phyloP scores from a whole-genome alignment of 53 echinoderm and acorn worm genomes.

The Echinometra lucunter region DNA sequence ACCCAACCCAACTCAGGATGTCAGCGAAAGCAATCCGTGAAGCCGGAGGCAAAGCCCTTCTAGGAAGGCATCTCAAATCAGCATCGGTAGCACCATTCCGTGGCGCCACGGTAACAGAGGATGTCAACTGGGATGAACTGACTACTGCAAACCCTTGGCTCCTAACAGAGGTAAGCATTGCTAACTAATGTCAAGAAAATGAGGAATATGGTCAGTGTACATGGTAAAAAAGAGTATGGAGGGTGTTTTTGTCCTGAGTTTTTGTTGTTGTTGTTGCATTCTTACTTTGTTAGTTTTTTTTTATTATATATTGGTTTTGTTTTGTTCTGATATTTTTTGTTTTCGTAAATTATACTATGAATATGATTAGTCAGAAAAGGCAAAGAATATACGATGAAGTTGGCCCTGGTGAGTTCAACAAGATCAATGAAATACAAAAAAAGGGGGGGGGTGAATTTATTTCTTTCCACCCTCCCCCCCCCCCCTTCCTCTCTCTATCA shows the following conservation, averaged over 20 bases:
- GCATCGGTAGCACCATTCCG: constrained; percentile 76
- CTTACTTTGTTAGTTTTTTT: background rate
- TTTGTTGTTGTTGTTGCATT: background rate
- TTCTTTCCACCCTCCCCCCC: background rate
- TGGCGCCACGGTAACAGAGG: constrained; percentile 85
- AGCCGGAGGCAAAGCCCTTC: constrained; percentile 89
- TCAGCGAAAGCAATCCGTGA: constrained; percentile 98
- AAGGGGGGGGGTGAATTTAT: too few relatives aligned
- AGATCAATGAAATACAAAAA: too few relatives aligned
- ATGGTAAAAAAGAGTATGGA: too few relatives aligned
- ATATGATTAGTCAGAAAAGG: too few relatives aligned
- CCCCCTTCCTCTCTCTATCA: too few relatives aligned
- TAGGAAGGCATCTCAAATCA: constrained; percentile 79
- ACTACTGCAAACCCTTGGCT: constrained; percentile 90
- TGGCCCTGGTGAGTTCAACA: too few relatives aligned
- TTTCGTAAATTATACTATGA: too few relatives aligned
- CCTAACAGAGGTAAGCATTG: constrained; percentile 83
- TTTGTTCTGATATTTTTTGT: too few relatives aligned
- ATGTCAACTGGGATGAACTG: constrained; percentile 87
- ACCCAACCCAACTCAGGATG: constrained; percentile 72
- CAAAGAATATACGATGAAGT: too few relatives aligned
- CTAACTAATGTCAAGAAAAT: too few relatives aligned
- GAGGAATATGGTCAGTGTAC: too few relatives aligned
- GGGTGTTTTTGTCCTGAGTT: background rate
- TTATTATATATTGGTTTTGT: too few relatives aligned